Evolutionary conservation across 2,797 vertebrate species (phyloP), one percentile per base, ranked within the genome.

Genomic region (Sebastes trivittatus): DNA sequence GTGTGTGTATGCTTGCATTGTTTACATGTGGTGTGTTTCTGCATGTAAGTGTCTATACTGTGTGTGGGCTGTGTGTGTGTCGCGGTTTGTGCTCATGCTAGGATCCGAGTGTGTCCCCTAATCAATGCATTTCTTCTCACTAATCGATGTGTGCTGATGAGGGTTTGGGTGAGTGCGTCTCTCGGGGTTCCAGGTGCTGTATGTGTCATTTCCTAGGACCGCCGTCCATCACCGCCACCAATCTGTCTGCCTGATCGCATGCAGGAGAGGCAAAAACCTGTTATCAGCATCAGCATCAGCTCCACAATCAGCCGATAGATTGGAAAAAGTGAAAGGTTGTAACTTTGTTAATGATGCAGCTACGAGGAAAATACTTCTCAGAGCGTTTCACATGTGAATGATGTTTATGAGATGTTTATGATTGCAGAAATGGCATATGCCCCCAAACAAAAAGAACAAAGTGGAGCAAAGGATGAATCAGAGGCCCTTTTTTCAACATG

Each of bases 61-160:
- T 42, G 14, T 42, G 38, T 42, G 20, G 9, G 27, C 20, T 13
- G 55, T 72, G 55, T 72, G 34, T 36, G 20, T 8, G 46, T 49
- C 7, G 46, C 0, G 6, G 16, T 46, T 46, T 46, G 42, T 52
- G 20, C 49, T 22, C 16, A 54, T 54, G 49, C n/a, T n/a, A 54
- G 49, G 49, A 22, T 54, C 20, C 23, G 6, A 22, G 20, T 62
- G 30, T 30, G 16, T 62, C 13, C 16, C 2, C 36, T 18, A 81
- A 77, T 89, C 83, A 81, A 78, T 79, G 72, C 54, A 22, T 59
- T 65, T 62, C 58, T 62, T 27, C 46, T 55, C 23, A 11, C 63
- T 78, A 77, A 85, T 90, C 83, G 67, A 86, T 87, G 74, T 22
- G 38, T 10, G 38, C 11, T 78, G 81, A 91, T 88, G 71, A 80